These are phyloP conservation scores for Tapirus terrestris DNA, from an alignment of 2,113 vertebrate species.

Conservation along the genomic window DNA sequence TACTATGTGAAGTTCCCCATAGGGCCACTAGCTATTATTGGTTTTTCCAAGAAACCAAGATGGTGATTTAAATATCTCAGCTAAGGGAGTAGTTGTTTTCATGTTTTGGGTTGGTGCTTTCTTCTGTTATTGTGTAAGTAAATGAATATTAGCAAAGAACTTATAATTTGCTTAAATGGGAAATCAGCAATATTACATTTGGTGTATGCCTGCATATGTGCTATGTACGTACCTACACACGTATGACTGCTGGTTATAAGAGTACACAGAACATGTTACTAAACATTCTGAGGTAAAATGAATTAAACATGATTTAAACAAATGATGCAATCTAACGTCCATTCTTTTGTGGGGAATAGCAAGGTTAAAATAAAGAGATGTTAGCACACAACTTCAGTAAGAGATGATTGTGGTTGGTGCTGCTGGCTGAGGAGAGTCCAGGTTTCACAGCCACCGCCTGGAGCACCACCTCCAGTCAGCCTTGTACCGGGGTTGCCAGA, in stretches of 20 bases:
- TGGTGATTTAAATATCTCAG: constrained; percentile 58
- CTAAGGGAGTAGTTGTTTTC: constrained; percentile 8
- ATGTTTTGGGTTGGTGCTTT: constrained; percentile 52
- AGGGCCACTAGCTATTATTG: constrained; percentile 32
- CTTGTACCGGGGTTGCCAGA: neutral
- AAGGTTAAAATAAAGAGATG: neutral
- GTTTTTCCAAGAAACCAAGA: constrained; percentile 69
- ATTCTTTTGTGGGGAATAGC: neutral
- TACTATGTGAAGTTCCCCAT: constrained; percentile 1
- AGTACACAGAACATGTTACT: neutral
- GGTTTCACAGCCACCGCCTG: neutral
- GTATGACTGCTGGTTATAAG: neutral
- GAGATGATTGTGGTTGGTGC: neutral
- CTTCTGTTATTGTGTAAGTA: constrained; percentile 38
- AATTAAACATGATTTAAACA: constrained; percentile 20
- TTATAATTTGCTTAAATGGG: constrained; percentile 62
- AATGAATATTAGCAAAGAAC: constrained; percentile 30
- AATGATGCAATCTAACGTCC: neutral
- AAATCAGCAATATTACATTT: neutral
- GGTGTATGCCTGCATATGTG: neutral
- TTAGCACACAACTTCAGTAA: neutral
- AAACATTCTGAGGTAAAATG: neutral
- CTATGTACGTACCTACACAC: neutral
- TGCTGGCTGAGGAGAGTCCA: neutral
- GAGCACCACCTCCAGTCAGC: neutral